Evolutionary conservation across 1,140 invertebrate genomes (phyloP).

Genomic region (Drosophila virilis): DNA sequence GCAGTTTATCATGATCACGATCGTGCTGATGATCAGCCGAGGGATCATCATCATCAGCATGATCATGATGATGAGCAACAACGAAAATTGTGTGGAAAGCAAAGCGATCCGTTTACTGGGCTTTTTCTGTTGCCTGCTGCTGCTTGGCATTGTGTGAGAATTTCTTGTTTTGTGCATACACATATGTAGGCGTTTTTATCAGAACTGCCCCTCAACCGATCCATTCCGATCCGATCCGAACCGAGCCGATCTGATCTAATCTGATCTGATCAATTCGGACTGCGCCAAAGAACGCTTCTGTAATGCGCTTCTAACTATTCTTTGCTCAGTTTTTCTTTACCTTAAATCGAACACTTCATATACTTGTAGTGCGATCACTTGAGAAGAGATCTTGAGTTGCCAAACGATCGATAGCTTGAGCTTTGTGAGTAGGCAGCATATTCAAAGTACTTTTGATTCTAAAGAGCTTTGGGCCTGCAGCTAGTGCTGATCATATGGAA

Average conservation of each 20-base stretch:
- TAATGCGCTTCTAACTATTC: neutral
- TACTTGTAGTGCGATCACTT: conserved; percentile 19
- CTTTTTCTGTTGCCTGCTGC: neutral
- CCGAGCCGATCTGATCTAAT: conserved; percentile 17
- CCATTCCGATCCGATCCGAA: neutral
- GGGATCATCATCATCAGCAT: neutral
- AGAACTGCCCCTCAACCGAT: conserved; percentile 29
- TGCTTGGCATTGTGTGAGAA: conserved; percentile 37
- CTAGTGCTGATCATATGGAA: neutral
- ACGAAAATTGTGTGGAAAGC: conserved; percentile 49
- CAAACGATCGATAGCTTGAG: conserved; percentile 5
- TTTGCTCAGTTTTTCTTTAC: neutral
- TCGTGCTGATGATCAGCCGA: conserved; percentile 7
- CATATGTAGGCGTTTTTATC: conserved; percentile 37
- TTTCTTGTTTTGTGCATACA: conserved; percentile 16
- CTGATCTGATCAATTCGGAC: conserved; percentile 18
- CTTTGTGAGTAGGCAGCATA: conserved; percentile 2
- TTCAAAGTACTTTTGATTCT: neutral
- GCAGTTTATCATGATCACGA: conserved; percentile 45
- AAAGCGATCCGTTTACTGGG: conserved; percentile 30
- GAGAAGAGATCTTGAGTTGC: conserved; percentile 13
- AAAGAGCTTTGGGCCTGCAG: neutral
- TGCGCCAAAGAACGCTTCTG: conserved; percentile 3
- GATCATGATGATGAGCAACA: conserved; percentile 5
- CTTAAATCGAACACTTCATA: conserved; percentile 45